Conservation (phyloP, 2,888 invertebrate genomes). For the Chorisops tibialis region DNA sequence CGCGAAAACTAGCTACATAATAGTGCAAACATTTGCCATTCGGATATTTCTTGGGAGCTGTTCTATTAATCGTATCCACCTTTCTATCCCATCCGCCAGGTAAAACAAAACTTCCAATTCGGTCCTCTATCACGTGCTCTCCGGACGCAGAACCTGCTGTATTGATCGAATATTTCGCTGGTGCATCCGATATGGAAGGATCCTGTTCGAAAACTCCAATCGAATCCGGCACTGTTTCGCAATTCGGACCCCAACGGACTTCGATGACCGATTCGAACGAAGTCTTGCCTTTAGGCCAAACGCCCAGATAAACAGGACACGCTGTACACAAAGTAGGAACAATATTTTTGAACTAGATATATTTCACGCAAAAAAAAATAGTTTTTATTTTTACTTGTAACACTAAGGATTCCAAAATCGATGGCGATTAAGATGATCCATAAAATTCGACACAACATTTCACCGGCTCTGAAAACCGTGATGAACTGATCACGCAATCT, state of each 20-base stretch:
- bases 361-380: too few relatives aligned
- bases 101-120: slow-evolving; percentile 56
- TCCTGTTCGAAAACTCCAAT: slow-evolving; percentile 48
- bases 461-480: too few relatives aligned
- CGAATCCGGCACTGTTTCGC: slow-evolving; percentile 46
- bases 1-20: slow-evolving; percentile 66
- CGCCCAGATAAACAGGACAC: slow-evolving; percentile 47
- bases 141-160: slow-evolving; percentile 55
- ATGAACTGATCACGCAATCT: too few relatives aligned
- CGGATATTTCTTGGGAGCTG: slow-evolving; percentile 39
- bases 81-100: slow-evolving; percentile 61
- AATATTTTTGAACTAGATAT: too few relatives aligned
- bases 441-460: too few relatives aligned
- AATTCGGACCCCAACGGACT: slow-evolving; percentile 49
- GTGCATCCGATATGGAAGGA: slow-evolving; percentile 43
- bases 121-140: slow-evolving; percentile 43
- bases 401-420: too few relatives aligned
- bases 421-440: too few relatives aligned
- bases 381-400: too few relatives aligned
- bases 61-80: slow-evolving; percentile 38
- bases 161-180: slow-evolving; percentile 41
- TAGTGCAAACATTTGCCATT: slow-evolving; percentile 65
- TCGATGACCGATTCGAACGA: slow-evolving; percentile 43
- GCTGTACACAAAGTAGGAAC: slow-evolving; percentile 28
- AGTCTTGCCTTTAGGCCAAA: slow-evolving; percentile 44